Percentiles rank a stretch among this genome's conserved stretches.
Evolutionary conservation across 2,888 invertebrate species (phyloP).

Genomic region (Loripinus fragilis): DNA sequence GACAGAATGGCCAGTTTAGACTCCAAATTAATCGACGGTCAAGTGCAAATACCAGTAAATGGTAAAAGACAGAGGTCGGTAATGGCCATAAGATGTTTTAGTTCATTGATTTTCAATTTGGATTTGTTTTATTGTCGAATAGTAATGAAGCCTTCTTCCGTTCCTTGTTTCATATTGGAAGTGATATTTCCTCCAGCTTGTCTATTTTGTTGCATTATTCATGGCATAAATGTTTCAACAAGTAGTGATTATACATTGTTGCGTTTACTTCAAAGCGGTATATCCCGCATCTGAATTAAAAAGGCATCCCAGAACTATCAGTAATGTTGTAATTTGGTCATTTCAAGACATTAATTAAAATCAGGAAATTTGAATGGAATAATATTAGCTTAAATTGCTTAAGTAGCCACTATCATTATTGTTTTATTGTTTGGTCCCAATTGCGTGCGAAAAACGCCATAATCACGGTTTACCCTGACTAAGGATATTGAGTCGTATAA

Average conservation of each 20-base stretch:
- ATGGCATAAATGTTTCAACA: conserved; percentile 4
- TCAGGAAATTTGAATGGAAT: background rate
- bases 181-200: background rate
- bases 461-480: too few relatives aligned
- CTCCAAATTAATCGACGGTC: conserved; percentile 50
- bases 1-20: conserved; percentile 17
- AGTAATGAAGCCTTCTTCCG: conserved; percentile 20
- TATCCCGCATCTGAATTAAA: conserved; percentile 15
- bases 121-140: conserved; percentile 46
- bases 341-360: background rate
- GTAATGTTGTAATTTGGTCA: background rate
- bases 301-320: background rate
- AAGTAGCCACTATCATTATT: background rate
- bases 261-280: background rate
- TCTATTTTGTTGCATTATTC: conserved; percentile 18
- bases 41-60: conserved; percentile 51
- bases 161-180: background rate
- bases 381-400: background rate
- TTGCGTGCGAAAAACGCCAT: too few relatives aligned
- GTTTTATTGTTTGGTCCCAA: too few relatives aligned
- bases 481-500: too few relatives aligned
- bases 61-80: conserved; percentile 45
- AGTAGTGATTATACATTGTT: background rate
- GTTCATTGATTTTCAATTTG: conserved; percentile 55
- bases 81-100: conserved; percentile 56